Evolutionary conservation across 2,113 vertebrate genomes (phyloP), one percentile per base, ranked within the genome.

Genomic region (Asarcornis scutulata): DNA sequence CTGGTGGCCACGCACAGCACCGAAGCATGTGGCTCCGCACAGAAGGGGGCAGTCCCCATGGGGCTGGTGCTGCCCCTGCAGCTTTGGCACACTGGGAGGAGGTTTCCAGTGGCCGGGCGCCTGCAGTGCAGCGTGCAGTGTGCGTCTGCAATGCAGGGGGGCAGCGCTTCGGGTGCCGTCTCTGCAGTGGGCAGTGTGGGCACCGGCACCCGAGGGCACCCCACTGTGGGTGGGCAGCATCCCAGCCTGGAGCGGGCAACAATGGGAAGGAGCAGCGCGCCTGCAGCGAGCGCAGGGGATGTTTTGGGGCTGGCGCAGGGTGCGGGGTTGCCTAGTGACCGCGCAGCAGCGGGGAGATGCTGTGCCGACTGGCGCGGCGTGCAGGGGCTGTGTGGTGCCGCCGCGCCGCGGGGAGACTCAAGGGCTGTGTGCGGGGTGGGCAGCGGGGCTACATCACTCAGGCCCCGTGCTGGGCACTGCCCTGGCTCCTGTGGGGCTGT

Each of bases 251-350:
- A 77, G 92, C 67, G 91, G 92, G 64, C 84, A 77, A 84, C 73
- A 71, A 72, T 0, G 68, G 80, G 83, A 88, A 96, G 91, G 93
- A 91, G 38, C 66, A 80, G 86, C 29, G 55, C 34, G 63, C 85
- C 85, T 88, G 92, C 94, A 88, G 88, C 7, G 83, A 88, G 88
- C 0, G 20, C 76, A 87, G 26, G 80, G 91, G 94, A 42, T 60
- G 25, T 76, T 23, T 44, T 93, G 74, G 77, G 92, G 86, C 92
- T 63, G 80, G 95, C 12, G 15, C 72, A 80, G 83, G 86, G 88
- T 93, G 88, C 74, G 90, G 91, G 91, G 96, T 95, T 97, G 94
- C 96, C 95, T 96, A 91, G 96, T 84, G 94, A 95, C 94, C 74
- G 91, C 58, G 76, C 69, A 91, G 95, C 56, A 11, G 56, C 89